Conservation (phyloP, 2,797 vertebrate genomes). For the Phataginus tetradactyla region DNA sequence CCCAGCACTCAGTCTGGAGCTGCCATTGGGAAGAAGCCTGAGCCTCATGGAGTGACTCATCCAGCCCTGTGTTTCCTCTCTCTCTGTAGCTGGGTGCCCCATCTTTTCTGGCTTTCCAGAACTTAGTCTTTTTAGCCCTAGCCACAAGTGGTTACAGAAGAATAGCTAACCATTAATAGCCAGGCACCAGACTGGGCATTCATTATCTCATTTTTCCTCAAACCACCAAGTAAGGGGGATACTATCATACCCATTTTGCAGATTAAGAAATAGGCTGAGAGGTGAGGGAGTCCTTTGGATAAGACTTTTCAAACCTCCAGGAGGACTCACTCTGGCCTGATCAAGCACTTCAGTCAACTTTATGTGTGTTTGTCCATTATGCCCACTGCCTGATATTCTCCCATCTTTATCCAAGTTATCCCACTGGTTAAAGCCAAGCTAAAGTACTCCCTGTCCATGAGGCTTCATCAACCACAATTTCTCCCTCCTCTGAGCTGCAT, state of each 20-base stretch:
- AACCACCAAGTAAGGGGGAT: not conserved
- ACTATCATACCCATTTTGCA: not conserved
- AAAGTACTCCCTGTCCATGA: constrained; percentile 24
- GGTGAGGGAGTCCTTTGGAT: not conserved
- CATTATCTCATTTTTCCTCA: constrained; percentile 19
- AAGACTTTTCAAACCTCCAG: not conserved
- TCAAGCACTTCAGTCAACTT: not conserved
- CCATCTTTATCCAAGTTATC: not conserved
- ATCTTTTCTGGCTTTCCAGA: constrained; percentile 10
- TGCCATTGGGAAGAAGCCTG: not conserved
- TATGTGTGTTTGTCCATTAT: not conserved
- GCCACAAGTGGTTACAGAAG: not conserved
- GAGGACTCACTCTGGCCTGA: not conserved
- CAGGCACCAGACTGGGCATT: not conserved
- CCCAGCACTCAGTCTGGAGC: not conserved
- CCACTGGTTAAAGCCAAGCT: not conserved
- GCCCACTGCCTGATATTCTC: not conserved
- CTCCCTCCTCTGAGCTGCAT: not conserved
- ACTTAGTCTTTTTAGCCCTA: not conserved
- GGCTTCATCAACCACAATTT: not conserved
- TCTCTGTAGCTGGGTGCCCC: not conserved
- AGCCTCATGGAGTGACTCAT: not conserved
- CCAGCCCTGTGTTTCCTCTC: not conserved
- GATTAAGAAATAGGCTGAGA: not conserved
- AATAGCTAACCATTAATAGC: not conserved